Evolutionary conservation across 2,888 invertebrate species (phyloP).

Genomic region (Axea sp.): DNA sequence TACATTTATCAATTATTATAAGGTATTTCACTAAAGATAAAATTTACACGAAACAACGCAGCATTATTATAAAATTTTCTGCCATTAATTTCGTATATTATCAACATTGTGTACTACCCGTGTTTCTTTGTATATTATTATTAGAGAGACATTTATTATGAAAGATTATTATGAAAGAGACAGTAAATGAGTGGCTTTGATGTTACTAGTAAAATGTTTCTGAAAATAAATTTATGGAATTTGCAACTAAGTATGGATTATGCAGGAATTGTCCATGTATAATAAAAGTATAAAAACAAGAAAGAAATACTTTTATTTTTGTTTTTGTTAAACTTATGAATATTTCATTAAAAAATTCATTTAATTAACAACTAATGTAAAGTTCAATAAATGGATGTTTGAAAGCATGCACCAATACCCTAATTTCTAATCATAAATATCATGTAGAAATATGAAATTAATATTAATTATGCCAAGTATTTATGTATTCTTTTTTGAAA

Average conservation of each 20-base stretch:
- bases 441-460: no score
- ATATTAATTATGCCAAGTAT: no score
- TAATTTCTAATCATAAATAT: no score
- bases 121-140: neutral
- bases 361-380: no score
- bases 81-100: slow-evolving; percentile 14
- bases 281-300: neutral
- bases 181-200: neutral
- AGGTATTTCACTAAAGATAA: no score
- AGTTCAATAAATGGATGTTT: no score
- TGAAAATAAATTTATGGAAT: neutral
- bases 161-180: no score
- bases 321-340: neutral
- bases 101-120: slow-evolving; percentile 2
- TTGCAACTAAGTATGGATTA: neutral
- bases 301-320: neutral
- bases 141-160: no score
- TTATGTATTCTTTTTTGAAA: no score
- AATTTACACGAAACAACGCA: neutral
- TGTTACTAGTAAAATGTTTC: neutral
- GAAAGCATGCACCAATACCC: no score
- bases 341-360: no score
- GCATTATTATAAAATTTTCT: slow-evolving; percentile 1
- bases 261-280: neutral
- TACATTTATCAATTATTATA: no score